These are phyloP conservation scores for Oryctes rhinoceros DNA, from an alignment of 1,140 invertebrate species.

Conservation along the genomic window DNA sequence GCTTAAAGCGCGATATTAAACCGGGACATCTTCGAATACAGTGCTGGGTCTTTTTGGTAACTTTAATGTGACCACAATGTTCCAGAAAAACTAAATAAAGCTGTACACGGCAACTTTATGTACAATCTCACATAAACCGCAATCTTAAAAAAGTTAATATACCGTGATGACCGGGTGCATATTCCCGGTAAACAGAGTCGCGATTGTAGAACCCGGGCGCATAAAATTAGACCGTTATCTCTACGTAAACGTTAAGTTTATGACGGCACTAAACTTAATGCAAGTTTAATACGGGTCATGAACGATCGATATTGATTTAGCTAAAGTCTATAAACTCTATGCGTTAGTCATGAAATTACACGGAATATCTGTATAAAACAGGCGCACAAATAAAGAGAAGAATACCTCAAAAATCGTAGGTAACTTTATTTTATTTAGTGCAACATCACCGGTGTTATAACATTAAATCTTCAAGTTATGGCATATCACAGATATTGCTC, in stretches of 20 bases:
- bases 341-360: not conserved
- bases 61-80: not conserved
- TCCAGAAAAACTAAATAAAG: not conserved
- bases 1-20: too few relatives aligned
- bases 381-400: not conserved
- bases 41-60: too few relatives aligned
- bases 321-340: conserved; percentile 12
- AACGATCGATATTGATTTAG: conserved; percentile 34
- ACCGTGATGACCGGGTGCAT: conserved; percentile 21
- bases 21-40: too few relatives aligned
- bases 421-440: too few relatives aligned
- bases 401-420: too few relatives aligned
- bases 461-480: too few relatives aligned
- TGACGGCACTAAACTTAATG: conserved; percentile 32
- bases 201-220: conserved; percentile 10
- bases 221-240: conserved; percentile 37
- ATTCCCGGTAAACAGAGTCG: conserved; percentile 31
- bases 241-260: conserved; percentile 34
- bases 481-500: too few relatives aligned
- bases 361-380: not conserved
- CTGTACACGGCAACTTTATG: not conserved
- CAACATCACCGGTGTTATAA: too few relatives aligned
- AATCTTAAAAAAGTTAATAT: conserved; percentile 34
- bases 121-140: conserved; percentile 27
- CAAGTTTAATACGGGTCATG: conserved; percentile 37